phyloP scores from a whole-genome alignment of 35 echinoderm and acorn worm genomes.

The Acanthaster planci region DNA sequence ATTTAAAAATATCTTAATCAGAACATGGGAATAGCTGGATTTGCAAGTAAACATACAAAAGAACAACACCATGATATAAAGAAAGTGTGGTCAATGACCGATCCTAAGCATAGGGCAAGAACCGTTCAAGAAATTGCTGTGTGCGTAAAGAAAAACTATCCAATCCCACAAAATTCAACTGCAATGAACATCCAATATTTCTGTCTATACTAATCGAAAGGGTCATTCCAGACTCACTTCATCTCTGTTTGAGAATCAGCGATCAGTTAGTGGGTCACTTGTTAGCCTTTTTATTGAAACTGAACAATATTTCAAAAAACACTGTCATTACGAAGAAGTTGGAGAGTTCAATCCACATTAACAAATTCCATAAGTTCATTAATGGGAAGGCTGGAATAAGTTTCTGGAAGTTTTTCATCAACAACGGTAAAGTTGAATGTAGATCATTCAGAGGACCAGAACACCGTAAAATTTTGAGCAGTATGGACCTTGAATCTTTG shows the following conservation, averaged over 20 bases:
- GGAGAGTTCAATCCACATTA: conserved; percentile 40
- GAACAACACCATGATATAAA: conserved; percentile 52
- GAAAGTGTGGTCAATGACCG: conserved; percentile 62
- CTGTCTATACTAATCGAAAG: conserved; percentile 56
- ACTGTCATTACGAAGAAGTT: conserved; percentile 43
- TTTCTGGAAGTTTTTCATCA: conserved; percentile 66
- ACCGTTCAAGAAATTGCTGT: conserved; percentile 51
- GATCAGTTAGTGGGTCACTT: conserved; percentile 62
- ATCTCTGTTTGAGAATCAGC: conserved; percentile 57
- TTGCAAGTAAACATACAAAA: conserved; percentile 46
- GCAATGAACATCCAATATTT: conserved; percentile 59
- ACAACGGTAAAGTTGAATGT: conserved; percentile 61
- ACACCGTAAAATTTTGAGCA: conserved; percentile 34
- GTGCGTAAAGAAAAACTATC: conserved; percentile 32
- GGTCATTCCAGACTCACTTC: conserved; percentile 70
- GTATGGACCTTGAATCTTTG: conserved; percentile 54
- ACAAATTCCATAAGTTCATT: conserved; percentile 52
- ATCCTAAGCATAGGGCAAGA: conserved; percentile 49
- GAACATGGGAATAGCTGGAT: conserved; percentile 60
- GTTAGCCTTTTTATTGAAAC: conserved; percentile 43
- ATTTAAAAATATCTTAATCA: conserved; percentile 77
- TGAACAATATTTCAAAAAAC: conserved; percentile 61
- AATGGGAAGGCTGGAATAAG: conserved; percentile 35
- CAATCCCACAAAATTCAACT: conserved; percentile 60
- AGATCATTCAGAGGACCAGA: conserved; percentile 64